Base-by-base conservation (phyloP, 2,113 vertebrate species). In the Eira barbara region DNA sequence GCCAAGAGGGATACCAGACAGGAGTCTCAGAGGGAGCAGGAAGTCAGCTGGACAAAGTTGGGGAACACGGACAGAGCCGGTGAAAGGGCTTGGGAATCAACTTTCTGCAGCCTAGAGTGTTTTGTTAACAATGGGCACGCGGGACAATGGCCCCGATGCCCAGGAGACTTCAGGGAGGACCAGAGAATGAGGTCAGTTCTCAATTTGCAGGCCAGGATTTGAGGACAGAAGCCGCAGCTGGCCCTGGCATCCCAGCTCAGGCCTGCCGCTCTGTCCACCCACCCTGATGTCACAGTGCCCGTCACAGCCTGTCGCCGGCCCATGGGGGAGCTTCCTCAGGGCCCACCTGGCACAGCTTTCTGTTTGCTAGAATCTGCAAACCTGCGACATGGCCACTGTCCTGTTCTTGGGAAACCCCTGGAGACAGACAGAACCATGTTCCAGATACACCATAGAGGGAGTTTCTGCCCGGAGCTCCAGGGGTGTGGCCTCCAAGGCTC, bases 211-310 rank as follows among this genome's bases (percentile, higher is more conserved):
- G 18, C 6, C 21, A 42, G 73, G 57, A 67, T 61, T 31, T 57
- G 63, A 15, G 31, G 61, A 31, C 14, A 42, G 82, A 61, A 47
- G n/a, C 42, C 45, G 9, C 3, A 10, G 31, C 17, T 3, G 2
- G 25, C 4, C 21, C 5, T 6, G 13, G 20, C 34, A 6, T 42
- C 36, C 59, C 55, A n/a, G 55, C 13, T 31, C 67, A 31, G n/a
- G n/a, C 55, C n/a, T 6, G 5, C 27, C 1, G 2, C 52, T 34
- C 61, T 5, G 2, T 39, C 42, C 23, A 21, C 18, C 63, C 0
- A 0, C 36, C 14, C 89, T n/a, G 23, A 23, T 21, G 59, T 63
- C 34, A 31, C n/a, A 18, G 7, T 20, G 23, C 18, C 67, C 39
- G 4, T 65, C 29, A 12, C 23, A 4, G 12, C 8, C 34, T 73